Base-by-base conservation (phyloP, 1,140 invertebrate genomes). In the Meloidogyne chitwoodi region DNA sequence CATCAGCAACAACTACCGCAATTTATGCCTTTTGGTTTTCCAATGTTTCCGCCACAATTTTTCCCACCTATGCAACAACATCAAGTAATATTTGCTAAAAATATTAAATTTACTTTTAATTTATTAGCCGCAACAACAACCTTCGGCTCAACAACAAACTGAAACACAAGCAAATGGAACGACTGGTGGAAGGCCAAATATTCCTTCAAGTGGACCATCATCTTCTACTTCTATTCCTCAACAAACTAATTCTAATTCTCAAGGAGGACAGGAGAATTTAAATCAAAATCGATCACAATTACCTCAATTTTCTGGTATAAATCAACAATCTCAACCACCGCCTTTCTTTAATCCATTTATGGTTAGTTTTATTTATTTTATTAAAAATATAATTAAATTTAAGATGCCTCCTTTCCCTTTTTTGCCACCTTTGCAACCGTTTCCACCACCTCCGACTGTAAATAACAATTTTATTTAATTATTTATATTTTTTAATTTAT, bases 1-100 rank as follows among this genome's bases (percentile, higher is more conserved):
- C 34, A 65, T 16, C 70, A 64, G 27, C 44, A 61, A 26, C 41
- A 56, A 63, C n/a, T 73, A 24, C 93, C 93, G 19, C 89, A 89
- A 62, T 90, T 75, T 79, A 79, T 78, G 27, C 34, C 74, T 31
- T 29, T 38, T 38, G 65, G 65, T 16, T 66, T 66, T 66, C 65
- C 65, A 26, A 29, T 56, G 19, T 56, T 56, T 14, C 48, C 48
- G 10, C 48, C 48, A 4, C 48, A 56, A 56, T 56, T 56, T 2
- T 56, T 56, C 6, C 48, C 48, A 8, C 48, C 48, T n/a, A 66
- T 31, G 65, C 65, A 66, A n/a, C 65, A 66, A 19, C 19, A 38
- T 22, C 16, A 31, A 8, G 65, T 66, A 66, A 66, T 65, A 16
- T n/a, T 19, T 16, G 10, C 5, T 16, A 4, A 48, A 19, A 4